Conservation (phyloP, 2,797 vertebrate genomes). For the Chaetophractus vellerosus region DNA sequence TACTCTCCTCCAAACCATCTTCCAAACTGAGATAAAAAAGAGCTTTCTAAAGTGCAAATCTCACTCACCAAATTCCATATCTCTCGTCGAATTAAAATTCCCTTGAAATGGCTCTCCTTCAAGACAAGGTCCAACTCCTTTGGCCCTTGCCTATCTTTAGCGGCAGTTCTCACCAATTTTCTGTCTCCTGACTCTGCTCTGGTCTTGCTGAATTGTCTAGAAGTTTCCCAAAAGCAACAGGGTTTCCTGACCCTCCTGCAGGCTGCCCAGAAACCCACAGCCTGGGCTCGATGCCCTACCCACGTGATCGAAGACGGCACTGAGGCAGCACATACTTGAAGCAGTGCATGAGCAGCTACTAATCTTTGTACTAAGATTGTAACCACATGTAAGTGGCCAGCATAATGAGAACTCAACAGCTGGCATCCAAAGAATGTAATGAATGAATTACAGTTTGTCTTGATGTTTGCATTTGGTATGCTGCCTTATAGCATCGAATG, state of each 20-base stretch:
- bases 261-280: not conserved
- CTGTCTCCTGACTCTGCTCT: not conserved
- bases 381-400: not conserved
- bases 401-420: not conserved
- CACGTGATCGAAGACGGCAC: not conserved
- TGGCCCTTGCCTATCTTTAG: not conserved
- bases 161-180: not conserved
- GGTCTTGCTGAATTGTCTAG: not conserved
- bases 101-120: not conserved
- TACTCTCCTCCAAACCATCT: not conserved
- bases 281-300: not conserved
- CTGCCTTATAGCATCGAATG: not conserved
- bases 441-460: not conserved
- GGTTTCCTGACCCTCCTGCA: not conserved
- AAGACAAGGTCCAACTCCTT: not conserved
- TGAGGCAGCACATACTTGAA: not conserved
- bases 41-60: not conserved
- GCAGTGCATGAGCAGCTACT: not conserved
- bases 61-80: not conserved
- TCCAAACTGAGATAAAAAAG: conserved; percentile 11
- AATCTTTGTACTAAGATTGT: not conserved
- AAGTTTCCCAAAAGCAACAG: not conserved
- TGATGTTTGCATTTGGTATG: not conserved
- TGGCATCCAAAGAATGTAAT: not conserved
- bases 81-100: not conserved